Percentiles rank a stretch among this genome's conserved stretches.
These are phyloP conservation scores for Myotis brandtii DNA, from an alignment of 2,113 vertebrate species.

Conservation along the genomic window DNA sequence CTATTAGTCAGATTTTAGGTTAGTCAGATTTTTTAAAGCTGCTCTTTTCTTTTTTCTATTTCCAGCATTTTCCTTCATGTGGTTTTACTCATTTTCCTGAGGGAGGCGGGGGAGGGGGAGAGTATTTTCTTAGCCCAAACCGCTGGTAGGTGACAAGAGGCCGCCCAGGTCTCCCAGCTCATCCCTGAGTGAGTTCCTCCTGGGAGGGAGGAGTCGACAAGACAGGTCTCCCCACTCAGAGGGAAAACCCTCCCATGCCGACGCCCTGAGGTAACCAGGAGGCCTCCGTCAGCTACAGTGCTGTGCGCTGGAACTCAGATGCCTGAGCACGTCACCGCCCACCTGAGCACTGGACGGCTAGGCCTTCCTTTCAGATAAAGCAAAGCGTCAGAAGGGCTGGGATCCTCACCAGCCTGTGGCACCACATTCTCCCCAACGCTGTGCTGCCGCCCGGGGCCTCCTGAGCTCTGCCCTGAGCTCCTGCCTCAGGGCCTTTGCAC, in stretches of 20 bases:
- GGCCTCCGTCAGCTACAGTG: background rate
- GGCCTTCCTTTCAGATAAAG: background rate
- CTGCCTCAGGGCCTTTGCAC: background rate
- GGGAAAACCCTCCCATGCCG: background rate
- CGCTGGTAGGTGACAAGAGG: background rate
- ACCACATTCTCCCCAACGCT: background rate
- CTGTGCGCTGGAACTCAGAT: background rate
- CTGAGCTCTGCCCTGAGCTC: background rate
- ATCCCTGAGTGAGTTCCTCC: background rate
- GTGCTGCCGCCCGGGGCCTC: background rate
- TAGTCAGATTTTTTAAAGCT: background rate
- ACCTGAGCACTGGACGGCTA: background rate
- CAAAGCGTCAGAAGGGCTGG: background rate
- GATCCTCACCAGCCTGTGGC: background rate
- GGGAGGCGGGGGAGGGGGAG: background rate
- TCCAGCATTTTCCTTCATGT: conserved; percentile 34
- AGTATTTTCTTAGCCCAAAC: conserved; percentile 40
- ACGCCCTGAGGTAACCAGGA: background rate
- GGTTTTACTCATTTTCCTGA: conserved; percentile 41
- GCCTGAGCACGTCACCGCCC: background rate
- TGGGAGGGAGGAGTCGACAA: background rate
- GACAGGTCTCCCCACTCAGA: background rate
- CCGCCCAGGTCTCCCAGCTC: background rate
- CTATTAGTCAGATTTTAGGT: background rate
- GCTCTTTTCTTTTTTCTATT: background rate